Evolutionary conservation across 2,888 invertebrate genomes (phyloP).

Genomic region (Drosophila nr. fundita): DNA sequence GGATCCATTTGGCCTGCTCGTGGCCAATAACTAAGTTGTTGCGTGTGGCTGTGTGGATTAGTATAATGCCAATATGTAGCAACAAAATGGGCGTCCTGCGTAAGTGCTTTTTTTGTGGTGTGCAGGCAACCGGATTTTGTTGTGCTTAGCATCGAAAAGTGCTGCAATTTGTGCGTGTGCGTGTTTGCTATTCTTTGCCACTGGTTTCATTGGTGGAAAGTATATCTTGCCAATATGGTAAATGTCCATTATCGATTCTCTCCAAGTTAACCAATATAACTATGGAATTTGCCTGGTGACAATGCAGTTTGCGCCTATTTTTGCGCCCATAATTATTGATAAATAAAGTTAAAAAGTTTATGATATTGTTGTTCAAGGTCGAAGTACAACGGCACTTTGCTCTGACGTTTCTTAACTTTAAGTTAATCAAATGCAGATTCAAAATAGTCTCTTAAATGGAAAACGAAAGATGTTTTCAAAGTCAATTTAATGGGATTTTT

Average conservation of each 20-base stretch:
- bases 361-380: neutral
- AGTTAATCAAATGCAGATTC: neutral
- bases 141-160: slow-evolving; percentile 53
- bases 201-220: slow-evolving; percentile 10
- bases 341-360: neutral
- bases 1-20: slow-evolving; percentile 33
- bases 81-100: slow-evolving; percentile 39
- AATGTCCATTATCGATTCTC: slow-evolving; percentile 31
- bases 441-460: neutral
- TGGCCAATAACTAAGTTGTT: slow-evolving; percentile 69
- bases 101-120: slow-evolving; percentile 64
- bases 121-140: slow-evolving; percentile 61
- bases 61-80: slow-evolving; percentile 72
- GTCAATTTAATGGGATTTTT: neutral
- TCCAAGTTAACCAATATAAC: neutral
- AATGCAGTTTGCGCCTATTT: neutral
- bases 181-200: slow-evolving; percentile 20
- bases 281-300: neutral
- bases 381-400: neutral
- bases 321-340: neutral
- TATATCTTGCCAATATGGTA: slow-evolving; percentile 1
- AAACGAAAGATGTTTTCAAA: neutral
- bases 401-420: neutral
- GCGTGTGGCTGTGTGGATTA: slow-evolving; percentile 61
- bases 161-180: slow-evolving; percentile 35